These are phyloP conservation scores for Aplysina aerophoba DNA, from an alignment of 37 sponge, comb jelly and placozoan genomes.

Conservation along the genomic window DNA sequence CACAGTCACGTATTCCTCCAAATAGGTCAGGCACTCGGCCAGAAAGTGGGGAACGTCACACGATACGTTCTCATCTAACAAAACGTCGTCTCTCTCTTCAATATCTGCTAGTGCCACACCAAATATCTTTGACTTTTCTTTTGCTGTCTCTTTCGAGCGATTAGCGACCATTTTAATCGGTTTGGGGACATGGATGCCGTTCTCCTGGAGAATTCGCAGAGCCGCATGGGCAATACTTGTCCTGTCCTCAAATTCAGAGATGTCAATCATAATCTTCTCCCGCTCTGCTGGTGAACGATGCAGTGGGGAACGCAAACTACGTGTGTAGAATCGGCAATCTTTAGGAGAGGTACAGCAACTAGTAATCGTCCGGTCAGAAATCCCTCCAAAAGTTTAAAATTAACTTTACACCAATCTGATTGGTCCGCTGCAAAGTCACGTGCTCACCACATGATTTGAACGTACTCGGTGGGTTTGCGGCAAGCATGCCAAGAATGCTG, in stretches of 20 bases:
- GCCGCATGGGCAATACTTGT: constrained; percentile 16
- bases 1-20: constrained; percentile 30
- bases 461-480: too few species aligned
- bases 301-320: too few species aligned
- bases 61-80: not conserved
- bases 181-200: not conserved
- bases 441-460: too few species aligned
- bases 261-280: not conserved
- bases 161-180: not conserved
- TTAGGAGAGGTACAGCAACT: too few species aligned
- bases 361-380: too few species aligned
- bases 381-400: too few species aligned
- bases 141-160: too few species aligned
- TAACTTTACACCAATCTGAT: too few species aligned
- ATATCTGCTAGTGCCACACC: constrained; percentile 30
- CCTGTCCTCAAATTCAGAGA: not conserved
- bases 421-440: too few species aligned
- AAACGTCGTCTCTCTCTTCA: not conserved
- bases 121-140: constrained; percentile 1
- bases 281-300: too few species aligned
- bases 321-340: too few species aligned
- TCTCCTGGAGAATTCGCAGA: not conserved
- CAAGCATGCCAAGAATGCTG: too few species aligned
- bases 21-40: constrained; percentile 38
- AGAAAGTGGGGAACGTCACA: constrained; percentile 31